Evolutionary conservation across 2,113 vertebrate genomes (phyloP).

Genomic region (Eubucco bourcierii): DNA sequence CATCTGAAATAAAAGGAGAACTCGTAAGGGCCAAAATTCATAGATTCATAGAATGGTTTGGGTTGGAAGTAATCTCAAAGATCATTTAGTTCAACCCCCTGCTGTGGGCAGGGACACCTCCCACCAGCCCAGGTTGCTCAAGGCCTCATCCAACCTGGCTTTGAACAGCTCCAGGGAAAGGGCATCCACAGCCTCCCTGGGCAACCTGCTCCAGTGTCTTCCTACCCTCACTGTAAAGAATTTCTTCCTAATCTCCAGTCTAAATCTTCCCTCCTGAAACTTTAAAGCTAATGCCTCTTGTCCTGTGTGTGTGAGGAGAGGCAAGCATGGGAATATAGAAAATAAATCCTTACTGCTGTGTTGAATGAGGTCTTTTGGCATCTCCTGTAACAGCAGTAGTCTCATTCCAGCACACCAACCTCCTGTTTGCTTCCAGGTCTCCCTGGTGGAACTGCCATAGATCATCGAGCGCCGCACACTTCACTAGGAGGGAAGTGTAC

Average conservation of each 20-base stretch:
- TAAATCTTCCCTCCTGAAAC: too few relatives aligned
- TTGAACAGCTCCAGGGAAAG: too few relatives aligned
- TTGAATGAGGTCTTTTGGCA: neutral
- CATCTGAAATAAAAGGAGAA: neutral
- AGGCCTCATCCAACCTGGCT: too few relatives aligned
- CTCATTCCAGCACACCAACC: neutral
- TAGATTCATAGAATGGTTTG: neutral
- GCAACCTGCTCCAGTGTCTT: too few relatives aligned
- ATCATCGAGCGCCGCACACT: conserved; percentile 47
- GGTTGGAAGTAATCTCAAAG: too few relatives aligned
- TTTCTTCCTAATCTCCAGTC: too few relatives aligned
- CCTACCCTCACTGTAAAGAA: too few relatives aligned
- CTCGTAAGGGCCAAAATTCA: neutral
- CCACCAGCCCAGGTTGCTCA: too few relatives aligned
- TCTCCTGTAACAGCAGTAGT: neutral
- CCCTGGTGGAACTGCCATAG: conserved; percentile 37
- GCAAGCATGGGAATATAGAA: neutral
- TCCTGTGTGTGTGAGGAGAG: neutral
- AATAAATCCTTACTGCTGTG: neutral
- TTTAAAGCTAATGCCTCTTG: too few relatives aligned
- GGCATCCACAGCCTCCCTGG: too few relatives aligned
- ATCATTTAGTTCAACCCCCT: too few relatives aligned
- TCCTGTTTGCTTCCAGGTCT: conserved; percentile 25
- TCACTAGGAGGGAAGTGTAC: conserved; percentile 39
- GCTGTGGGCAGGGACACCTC: too few relatives aligned